Evolutionary conservation across 2,113 vertebrate genomes (phyloP).

Genomic region (Ursus arctos): DNA sequence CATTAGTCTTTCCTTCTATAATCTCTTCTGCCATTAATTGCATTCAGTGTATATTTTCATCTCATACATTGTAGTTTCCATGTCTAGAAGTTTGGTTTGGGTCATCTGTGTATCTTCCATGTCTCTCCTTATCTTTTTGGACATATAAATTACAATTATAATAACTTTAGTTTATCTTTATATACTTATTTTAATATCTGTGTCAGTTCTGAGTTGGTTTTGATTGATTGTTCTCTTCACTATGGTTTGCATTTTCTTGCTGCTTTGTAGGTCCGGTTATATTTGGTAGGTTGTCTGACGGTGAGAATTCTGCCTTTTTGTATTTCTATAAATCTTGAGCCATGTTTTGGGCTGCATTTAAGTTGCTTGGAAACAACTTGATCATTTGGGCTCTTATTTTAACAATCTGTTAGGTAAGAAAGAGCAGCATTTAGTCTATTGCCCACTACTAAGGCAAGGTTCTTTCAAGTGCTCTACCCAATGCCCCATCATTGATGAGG

Average conservation of each 20-base stretch:
- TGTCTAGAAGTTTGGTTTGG: neutral
- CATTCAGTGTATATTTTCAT: neutral
- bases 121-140: neutral
- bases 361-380: neutral
- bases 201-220: neutral
- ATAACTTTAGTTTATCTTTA: neutral
- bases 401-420: neutral
- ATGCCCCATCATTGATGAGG: neutral
- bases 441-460: neutral
- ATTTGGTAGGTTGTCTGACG: neutral
- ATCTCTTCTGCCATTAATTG: neutral
- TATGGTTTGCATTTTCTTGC: neutral
- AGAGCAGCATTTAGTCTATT: neutral
- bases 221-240: neutral
- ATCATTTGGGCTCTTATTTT: neutral
- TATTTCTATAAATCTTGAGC: neutral
- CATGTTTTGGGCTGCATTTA: conserved; percentile 1
- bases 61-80: neutral
- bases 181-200: neutral
- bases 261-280: neutral
- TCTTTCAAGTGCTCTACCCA: neutral
- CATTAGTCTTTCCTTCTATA: neutral
- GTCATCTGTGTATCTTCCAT: neutral
- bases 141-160: neutral
- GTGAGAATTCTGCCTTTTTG: neutral